phyloP scores from a whole-genome alignment of 2,797 vertebrate species.

The Falco columbarius region DNA sequence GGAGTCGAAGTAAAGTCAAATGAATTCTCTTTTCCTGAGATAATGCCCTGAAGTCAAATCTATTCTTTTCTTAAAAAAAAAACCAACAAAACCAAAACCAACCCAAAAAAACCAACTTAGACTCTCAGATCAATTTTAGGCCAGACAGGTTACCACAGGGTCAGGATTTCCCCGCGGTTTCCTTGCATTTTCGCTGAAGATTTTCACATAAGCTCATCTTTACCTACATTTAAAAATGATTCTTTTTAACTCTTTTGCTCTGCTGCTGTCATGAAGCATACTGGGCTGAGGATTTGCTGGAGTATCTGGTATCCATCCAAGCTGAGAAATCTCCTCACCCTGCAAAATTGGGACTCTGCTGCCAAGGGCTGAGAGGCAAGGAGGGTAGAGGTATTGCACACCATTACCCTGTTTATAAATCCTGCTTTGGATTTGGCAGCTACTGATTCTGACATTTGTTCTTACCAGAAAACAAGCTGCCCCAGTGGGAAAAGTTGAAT shows the following conservation, averaged over 20 bases:
- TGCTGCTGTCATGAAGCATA: neutral
- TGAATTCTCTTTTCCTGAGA: neutral
- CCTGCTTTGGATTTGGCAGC: neutral
- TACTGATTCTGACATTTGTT: neutral
- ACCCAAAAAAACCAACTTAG: neutral
- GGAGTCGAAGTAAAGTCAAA: neutral
- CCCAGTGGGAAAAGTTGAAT: neutral
- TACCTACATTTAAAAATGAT: neutral
- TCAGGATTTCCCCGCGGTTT: neutral
- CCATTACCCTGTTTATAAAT: neutral
- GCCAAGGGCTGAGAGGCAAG: neutral
- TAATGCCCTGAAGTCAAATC: neutral
- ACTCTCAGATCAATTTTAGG: neutral
- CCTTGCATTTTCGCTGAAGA: neutral
- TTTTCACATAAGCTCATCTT: neutral
- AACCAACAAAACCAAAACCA: neutral
- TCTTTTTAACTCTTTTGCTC: neutral
- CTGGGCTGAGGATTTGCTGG: neutral
- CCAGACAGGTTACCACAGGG: neutral
- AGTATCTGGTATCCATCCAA: neutral
- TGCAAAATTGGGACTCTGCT: neutral
- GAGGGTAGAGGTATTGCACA: neutral
- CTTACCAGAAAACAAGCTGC: neutral
- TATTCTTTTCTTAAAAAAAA: neutral
- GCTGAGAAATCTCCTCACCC: neutral